These are phyloP conservation scores for Mesorhabditis spiculigera DNA, from an alignment of 2,888 invertebrate genomes.

Conservation along the genomic window DNA sequence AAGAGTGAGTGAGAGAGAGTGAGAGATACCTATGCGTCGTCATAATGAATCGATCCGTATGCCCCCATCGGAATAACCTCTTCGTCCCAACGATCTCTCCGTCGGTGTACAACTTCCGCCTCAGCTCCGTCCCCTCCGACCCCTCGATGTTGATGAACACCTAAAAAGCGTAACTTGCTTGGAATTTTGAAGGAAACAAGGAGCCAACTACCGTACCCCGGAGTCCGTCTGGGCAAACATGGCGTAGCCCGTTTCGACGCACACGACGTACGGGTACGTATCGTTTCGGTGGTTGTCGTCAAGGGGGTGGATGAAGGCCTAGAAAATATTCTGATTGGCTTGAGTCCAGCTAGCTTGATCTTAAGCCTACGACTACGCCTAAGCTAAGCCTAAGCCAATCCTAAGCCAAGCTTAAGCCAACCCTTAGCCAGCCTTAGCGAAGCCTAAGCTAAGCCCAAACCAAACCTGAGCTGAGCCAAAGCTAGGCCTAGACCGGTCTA, in stretches of 20 bases:
- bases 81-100: conserved; percentile 14
- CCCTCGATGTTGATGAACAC: conserved; percentile 37
- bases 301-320: conserved; percentile 9
- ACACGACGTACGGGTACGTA: conserved; percentile 26
- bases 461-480: no score
- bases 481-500: no score
- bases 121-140: conserved; percentile 26
- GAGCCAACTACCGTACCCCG: conserved; percentile 14
- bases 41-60: conserved; percentile 35
- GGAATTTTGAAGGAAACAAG: neutral
- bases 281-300: conserved; percentile 35
- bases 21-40: conserved; percentile 29
- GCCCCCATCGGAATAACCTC: conserved; percentile 37
- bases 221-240: conserved; percentile 40
- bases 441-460: no score
- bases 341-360: neutral
- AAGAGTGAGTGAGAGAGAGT: neutral
- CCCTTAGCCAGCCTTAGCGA: no score
- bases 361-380: neutral
- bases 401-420: no score
- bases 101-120: conserved; percentile 21
- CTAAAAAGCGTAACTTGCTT: conserved; percentile 9
- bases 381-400: no score
- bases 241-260: conserved; percentile 38
- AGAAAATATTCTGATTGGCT: neutral